Base-by-base conservation (phyloP, 1,140 invertebrate genomes). In the Amphibalanus amphitrite region DNA sequence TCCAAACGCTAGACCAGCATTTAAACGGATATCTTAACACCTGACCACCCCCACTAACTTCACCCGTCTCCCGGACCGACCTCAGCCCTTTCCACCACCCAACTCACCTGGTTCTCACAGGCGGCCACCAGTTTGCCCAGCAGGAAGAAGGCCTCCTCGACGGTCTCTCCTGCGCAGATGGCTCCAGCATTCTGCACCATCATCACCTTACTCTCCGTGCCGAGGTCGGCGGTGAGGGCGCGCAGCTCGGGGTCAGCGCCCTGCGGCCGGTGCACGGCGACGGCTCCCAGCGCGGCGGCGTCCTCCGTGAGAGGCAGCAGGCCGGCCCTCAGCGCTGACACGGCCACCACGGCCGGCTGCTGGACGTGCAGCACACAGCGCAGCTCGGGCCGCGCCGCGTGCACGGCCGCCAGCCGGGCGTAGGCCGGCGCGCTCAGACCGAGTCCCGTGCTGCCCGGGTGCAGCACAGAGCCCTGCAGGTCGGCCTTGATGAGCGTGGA, bases 101-200 rank as follows among this genome's bases (percentile, higher is more conserved):
- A 71, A 26, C 47, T 23, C 72, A 75, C 82, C 79, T 89, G 89
- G 70, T 90, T 90, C 81, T 96, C 92, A 79, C 92, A 94, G 23
- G 95, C 93, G 72, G 89, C 81, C 71, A 95, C 88, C 69, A 87
- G 85, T 80, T 91, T 90, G 76, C 87, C 88, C 64, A 93, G 89
- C 78, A 93, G 89, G 82, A 86, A 90, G 82, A 96, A 97, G 17
- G 96, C 95, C 82, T 99, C 97, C 82, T 98, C 96, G 69, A 99
- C 87, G 4, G 93, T 92, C 77, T 92, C 92, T 67, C 96, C 97
- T 83, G 95, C 97, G 79, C 92, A 95, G 0, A 99, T 85, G 30
- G 94, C 92, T 72, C 96, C 97, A 78, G 94, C 91, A 81, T 98
- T 97, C 71, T 89, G 86, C 74, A 99, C 82, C 75, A 99, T 82